phyloP scores from a whole-genome alignment of 1,140 invertebrate genomes.

The Drosophila suzukii region DNA sequence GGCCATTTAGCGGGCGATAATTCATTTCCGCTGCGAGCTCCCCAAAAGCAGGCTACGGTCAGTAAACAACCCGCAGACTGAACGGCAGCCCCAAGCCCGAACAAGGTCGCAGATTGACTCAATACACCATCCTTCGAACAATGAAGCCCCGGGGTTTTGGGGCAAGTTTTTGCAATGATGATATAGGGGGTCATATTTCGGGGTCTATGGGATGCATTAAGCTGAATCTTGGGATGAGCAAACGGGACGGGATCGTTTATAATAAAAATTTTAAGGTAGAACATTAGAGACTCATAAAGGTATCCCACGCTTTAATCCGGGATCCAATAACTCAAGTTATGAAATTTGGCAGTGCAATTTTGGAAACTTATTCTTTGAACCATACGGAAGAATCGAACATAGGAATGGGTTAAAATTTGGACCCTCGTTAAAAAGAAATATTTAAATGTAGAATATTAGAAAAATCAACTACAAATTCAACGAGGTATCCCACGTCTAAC shows the following conservation, averaged over 20 bases:
- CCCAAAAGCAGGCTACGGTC: constrained; percentile 38
- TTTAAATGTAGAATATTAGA: no score
- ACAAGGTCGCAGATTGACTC: constrained; percentile 35
- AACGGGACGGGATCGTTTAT: neutral
- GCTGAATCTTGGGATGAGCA: neutral
- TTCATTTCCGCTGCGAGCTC: constrained; percentile 64
- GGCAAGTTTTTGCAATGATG: neutral
- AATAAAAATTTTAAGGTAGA: no score
- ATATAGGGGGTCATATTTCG: constrained; percentile 9
- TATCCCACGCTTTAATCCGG: no score
- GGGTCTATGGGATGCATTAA: neutral
- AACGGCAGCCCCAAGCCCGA: constrained; percentile 18
- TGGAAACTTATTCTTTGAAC: no score
- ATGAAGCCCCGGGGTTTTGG: neutral
- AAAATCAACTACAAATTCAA: no score
- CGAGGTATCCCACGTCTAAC: no score
- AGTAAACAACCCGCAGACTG: constrained; percentile 39
- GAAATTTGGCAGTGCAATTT: no score
- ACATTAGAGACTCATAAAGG: no score
- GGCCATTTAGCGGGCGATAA: constrained; percentile 72
- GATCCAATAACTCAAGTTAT: no score
- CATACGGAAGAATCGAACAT: no score
- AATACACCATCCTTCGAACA: neutral
- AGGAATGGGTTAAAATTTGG: no score
- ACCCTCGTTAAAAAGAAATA: no score